These are phyloP conservation scores for Thyatira batis DNA, from an alignment of 2,888 invertebrate genomes.

Conservation along the genomic window DNA sequence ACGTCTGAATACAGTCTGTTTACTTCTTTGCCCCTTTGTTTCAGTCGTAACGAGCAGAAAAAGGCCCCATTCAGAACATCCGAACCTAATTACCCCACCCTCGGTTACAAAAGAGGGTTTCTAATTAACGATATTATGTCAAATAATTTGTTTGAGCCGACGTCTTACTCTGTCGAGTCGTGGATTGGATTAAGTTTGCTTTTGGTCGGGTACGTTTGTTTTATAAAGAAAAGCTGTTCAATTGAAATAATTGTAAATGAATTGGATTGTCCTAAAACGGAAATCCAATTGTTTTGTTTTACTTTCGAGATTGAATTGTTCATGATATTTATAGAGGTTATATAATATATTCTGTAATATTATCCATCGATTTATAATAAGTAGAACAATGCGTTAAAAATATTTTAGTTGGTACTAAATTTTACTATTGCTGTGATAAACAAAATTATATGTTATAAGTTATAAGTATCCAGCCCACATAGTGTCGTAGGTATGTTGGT, in stretches of 20 bases:
- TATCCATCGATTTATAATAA: no score
- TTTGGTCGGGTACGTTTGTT: constrained; percentile 62
- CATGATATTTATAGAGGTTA: constrained; percentile 1
- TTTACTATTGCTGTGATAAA: no score
- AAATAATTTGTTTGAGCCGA: constrained; percentile 80
- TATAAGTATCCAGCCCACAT: background rate
- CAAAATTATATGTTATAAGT: background rate
- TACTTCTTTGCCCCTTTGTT: constrained; percentile 79
- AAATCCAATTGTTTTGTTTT: constrained; percentile 7
- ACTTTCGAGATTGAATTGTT: background rate
- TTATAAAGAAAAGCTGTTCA: constrained; percentile 55
- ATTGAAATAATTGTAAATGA: constrained; percentile 48
- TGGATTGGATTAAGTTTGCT: constrained; percentile 76
- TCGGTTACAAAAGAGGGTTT: constrained; percentile 75
- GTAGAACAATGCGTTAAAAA: no score
- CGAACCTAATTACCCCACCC: constrained; percentile 80
- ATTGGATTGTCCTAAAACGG: constrained; percentile 22
- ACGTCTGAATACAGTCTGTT: constrained; percentile 73
- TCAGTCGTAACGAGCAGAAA: constrained; percentile 80
- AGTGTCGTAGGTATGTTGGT: background rate
- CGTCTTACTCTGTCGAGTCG: constrained; percentile 71
- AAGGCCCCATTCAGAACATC: constrained; percentile 79
- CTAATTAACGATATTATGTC: constrained; percentile 83
- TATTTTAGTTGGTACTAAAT: no score
- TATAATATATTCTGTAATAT: no score